These are phyloP conservation scores for Lagopus muta DNA, from an alignment of 2,113 vertebrate species.

Conservation along the genomic window DNA sequence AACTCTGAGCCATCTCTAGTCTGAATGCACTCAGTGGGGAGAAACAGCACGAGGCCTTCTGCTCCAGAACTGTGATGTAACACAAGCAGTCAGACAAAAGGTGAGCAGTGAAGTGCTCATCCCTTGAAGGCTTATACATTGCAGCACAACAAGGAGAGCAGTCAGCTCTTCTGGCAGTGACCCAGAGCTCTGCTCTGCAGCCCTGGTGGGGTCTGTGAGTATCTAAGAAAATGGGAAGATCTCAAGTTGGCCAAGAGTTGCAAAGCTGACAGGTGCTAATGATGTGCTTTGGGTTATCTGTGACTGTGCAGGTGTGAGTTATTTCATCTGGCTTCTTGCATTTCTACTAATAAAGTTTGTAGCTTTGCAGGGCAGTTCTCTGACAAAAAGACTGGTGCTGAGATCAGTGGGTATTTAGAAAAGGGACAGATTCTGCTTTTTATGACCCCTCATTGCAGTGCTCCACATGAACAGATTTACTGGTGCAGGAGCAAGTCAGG, in stretches of 20 bases:
- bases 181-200: background rate
- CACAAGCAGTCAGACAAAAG: background rate
- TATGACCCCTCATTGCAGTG: background rate
- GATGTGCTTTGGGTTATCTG: background rate
- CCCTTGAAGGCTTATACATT: rapidly evolving
- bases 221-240: background rate
- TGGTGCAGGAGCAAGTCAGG: background rate
- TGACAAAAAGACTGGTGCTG: background rate
- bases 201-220: background rate
- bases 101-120: background rate
- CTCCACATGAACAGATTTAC: background rate
- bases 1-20: background rate
- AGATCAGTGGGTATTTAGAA: background rate
- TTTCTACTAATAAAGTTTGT: background rate
- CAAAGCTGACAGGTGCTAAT: background rate
- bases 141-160: background rate
- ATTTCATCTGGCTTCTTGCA: background rate
- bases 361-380: background rate
- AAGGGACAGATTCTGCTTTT: background rate
- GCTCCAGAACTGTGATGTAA: background rate
- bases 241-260: background rate
- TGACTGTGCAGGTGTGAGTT: background rate
- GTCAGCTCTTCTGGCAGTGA: background rate
- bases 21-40: background rate
- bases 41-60: background rate